Evolutionary conservation across 2,888 invertebrate genomes (phyloP).

Genomic region (Malthinus flaveolus): DNA sequence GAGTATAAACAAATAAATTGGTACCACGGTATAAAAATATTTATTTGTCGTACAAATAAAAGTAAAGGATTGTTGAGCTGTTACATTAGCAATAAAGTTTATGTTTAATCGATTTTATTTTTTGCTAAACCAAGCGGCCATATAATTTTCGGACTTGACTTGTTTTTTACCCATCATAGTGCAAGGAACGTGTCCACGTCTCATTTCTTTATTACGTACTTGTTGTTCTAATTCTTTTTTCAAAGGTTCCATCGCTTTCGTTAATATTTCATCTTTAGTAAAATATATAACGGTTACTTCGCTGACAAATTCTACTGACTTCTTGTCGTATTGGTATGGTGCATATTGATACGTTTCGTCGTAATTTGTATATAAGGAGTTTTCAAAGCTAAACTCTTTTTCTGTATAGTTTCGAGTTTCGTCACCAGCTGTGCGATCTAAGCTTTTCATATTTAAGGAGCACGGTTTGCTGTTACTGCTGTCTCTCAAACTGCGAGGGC

Average conservation of each 20-base stretch:
- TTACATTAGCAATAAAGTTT: neutral
- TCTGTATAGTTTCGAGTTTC: constrained; percentile 24
- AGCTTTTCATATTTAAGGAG: constrained; percentile 15
- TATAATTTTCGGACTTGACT: constrained; percentile 31
- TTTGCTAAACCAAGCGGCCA: constrained; percentile 38
- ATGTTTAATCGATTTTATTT: constrained; percentile 11
- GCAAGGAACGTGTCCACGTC: constrained; percentile 56
- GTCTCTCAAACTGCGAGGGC: constrained; percentile 18
- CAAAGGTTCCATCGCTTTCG: constrained; percentile 61
- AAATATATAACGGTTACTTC: constrained; percentile 68
- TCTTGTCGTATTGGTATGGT: constrained; percentile 49
- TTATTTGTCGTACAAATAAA: neutral
- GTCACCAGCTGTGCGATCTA: constrained; percentile 37
- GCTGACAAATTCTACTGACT: constrained; percentile 55
- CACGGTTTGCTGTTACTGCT: neutral
- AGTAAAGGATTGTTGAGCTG: neutral
- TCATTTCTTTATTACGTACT: constrained; percentile 64
- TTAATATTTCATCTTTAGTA: constrained; percentile 58
- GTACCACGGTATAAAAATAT: neutral
- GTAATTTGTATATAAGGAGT: neutral
- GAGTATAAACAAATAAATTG: constrained; percentile 27
- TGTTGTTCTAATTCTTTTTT: constrained; percentile 68
- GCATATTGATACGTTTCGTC: constrained; percentile 39
- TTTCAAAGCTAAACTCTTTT: constrained; percentile 9
- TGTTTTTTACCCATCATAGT: constrained; percentile 31